A percentile compares a stretch with the other conserved stretches of the same genome.
These are phyloP conservation scores for Lateolabrax maculatus DNA, from an alignment of 2,797 vertebrate genomes.

Conservation along the genomic window DNA sequence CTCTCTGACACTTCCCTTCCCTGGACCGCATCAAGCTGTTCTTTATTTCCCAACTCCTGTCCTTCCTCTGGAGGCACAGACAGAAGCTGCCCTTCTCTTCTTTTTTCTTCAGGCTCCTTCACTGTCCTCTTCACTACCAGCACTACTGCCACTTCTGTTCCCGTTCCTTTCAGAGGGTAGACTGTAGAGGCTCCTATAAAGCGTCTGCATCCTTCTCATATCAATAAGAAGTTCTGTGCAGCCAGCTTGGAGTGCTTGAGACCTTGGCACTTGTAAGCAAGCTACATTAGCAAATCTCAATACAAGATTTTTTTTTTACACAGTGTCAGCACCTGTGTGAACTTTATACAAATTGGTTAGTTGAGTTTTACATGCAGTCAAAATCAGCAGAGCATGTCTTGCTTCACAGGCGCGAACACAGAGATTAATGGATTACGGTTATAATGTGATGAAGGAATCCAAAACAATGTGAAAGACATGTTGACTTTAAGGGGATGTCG, in stretches of 20 bases:
- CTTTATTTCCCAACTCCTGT: not conserved
- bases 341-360: too few relatives aligned
- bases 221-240: not conserved
- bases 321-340: not conserved
- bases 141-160: not conserved
- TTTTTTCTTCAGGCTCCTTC: not conserved
- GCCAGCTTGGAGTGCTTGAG: not conserved
- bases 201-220: not conserved
- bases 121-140: not conserved
- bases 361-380: not conserved
- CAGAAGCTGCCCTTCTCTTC: not conserved
- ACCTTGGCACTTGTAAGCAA: not conserved
- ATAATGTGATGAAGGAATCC: not conserved
- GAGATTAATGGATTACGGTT: not conserved
- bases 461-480: not conserved
- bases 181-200: not conserved
- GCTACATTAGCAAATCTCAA: not conserved
- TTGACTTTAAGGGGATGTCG: not conserved
- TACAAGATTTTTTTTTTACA: too few relatives aligned
- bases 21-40: not conserved
- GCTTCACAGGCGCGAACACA: not conserved
- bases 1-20: not conserved
- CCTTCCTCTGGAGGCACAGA: not conserved
- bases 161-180: not conserved
- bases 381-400: not conserved